Evolutionary conservation across 2,888 invertebrate genomes (phyloP), one percentile per base, ranked within the genome.

Genomic region (Stegana nigrithorax): DNA sequence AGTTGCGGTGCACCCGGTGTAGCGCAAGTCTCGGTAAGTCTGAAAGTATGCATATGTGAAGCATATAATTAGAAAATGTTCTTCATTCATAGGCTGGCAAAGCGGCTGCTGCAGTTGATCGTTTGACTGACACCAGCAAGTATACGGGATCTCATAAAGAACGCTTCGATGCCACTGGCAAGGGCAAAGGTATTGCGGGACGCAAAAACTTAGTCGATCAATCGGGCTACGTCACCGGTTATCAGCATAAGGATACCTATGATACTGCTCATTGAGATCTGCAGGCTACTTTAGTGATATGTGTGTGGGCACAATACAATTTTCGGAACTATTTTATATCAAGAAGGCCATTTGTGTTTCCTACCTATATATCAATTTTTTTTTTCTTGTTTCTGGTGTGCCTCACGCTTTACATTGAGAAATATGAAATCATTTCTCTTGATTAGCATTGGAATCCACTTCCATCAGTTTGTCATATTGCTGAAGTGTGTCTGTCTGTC

Each of bases 91-190:
- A 86, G 86, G 81, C 85, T 70, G 85, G 85, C 62, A 86, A 86
- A 65, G 85, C 85, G 10, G 76, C 85, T 8, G 83, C 86, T 19
- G 84, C 85, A 44, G 86, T 86, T 25, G 93, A 92, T 72, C 89
- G 95, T 65, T 84, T 95, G 71, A 95, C 95, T 0, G 95, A 95
- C 82, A 89, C 92, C n/a, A 91, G 90, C 75, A 94, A 93, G 81
- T 95, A 94, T 85, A 95, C 95, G 0, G 95, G 95, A 56, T 93
- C 94, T 4, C 94, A 94, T 83, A 93, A 91, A 83, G 93, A 94
- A 75, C 90, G 95, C 23, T 95, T 95, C 81, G 95, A 95, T 85
- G 91, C 92, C 59, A 86, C 88, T 25, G 95, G 95, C 64, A 94
- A 93, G 83, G 95, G 95, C 17, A 93, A 93, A 83, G 95, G 95